These are phyloP conservation scores for Sminthurides bifidus DNA, from an alignment of 1,140 invertebrate genomes.

Conservation along the genomic window DNA sequence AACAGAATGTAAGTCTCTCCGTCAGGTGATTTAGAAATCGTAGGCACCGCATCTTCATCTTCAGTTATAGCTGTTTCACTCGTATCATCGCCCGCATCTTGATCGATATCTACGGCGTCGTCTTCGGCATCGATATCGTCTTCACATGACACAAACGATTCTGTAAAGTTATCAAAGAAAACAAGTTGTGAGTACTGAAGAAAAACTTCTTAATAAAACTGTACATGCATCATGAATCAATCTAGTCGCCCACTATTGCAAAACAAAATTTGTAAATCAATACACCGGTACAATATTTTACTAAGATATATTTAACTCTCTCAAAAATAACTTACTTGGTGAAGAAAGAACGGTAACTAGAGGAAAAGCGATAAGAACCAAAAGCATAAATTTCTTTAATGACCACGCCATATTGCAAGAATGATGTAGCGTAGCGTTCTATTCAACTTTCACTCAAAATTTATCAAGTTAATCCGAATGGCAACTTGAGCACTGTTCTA, in stretches of 20 bases:
- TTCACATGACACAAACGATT: constrained; percentile 46
- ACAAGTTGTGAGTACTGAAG: neutral
- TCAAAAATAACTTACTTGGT: constrained; percentile 25
- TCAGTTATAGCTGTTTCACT: constrained; percentile 47
- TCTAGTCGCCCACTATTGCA: too few species aligned
- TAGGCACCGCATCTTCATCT: constrained; percentile 52
- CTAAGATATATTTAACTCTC: too few species aligned
- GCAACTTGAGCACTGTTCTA: too few species aligned
- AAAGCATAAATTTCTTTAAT: constrained; percentile 25
- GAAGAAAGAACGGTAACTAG: constrained; percentile 21
- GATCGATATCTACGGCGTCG: constrained; percentile 55
- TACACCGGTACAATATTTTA: too few species aligned
- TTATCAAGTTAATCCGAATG: too few species aligned
- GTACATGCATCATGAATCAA: too few species aligned
- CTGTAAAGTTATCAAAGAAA: constrained; percentile 36
- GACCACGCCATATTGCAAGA: constrained; percentile 16
- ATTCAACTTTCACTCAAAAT: too few species aligned
- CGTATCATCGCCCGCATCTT: constrained; percentile 45
- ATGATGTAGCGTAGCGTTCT: too few species aligned
- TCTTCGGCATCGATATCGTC: constrained; percentile 67
- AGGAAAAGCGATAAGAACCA: constrained; percentile 26
- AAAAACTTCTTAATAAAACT: neutral
- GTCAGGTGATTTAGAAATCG: constrained; percentile 64
- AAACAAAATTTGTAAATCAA: too few species aligned
- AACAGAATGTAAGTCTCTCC: constrained; percentile 86